Evolutionary conservation across 2,888 invertebrate genomes (phyloP), one percentile per base, ranked within the genome.

Genomic region (Anthophora plumipes): DNA sequence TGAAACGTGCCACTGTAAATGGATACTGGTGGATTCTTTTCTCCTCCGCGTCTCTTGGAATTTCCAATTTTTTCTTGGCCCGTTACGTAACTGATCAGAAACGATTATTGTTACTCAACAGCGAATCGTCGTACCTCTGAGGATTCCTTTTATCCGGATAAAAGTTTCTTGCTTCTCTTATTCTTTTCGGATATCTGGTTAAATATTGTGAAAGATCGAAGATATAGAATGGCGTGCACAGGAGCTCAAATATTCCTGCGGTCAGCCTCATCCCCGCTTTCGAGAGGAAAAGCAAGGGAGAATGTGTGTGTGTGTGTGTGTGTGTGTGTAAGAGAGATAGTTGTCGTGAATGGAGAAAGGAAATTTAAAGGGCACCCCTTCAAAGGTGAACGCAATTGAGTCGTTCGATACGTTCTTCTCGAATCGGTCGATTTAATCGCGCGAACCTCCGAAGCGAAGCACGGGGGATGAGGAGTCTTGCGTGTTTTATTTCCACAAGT

Each of bases 301-400:
- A n/a, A n/a, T n/a, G n/a, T n/a, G n/a, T n/a, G n/a, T 76, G 55
- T 57, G 61, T 48, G 60, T n/a, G 55, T 46, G 46, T 41, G 73
- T n/a, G n/a, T n/a, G n/a, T n/a, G n/a, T n/a, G n/a, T n/a, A n/a
- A n/a, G n/a, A n/a, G n/a, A 31, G 31, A 31, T 1, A 31, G 31
- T 25, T 14, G n/a, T 9, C 39, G 11, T 55, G 50, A 48, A 71
- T 25, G 17, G 55, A 46, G 61, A 39, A 71, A 75, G 60, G 72
- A 55, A 72, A 75, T 72, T 72, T 72, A 63, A 72, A 48, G 55
- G 48, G 39, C n/a, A 12, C n/a, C 17, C 12, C 61, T 55, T 55
- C 14, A 55, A 48, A 63, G 55, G 55, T 72, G 55, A 72, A 72
- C 75, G 55, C 61, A 37, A 74, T 60, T 52, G 70, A 39, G 63